Conservation (phyloP, 1,140 invertebrate genomes). For the Drosophila neocordata region DNA sequence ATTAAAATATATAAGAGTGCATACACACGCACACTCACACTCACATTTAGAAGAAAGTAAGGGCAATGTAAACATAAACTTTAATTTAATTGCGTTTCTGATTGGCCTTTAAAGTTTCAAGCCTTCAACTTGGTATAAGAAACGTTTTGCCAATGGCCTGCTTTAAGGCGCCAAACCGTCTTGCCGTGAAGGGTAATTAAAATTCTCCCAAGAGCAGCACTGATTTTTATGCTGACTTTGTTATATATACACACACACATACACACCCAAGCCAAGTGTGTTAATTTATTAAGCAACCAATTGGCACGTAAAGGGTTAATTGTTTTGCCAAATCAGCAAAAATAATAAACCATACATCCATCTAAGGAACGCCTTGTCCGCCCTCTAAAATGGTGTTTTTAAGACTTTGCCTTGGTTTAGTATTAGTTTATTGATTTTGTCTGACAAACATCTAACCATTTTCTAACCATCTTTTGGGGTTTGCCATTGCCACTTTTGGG, state of each 20-base stretch:
- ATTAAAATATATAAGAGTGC: not conserved
- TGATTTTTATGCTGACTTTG: conserved; percentile 48
- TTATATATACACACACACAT: conserved; percentile 27
- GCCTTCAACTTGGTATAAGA: not conserved
- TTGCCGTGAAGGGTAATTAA: conserved; percentile 38
- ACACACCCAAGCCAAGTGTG: conserved; percentile 15
- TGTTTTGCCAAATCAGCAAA: conserved; percentile 64
- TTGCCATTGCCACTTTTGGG: not conserved
- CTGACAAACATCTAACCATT: conserved; percentile 31
- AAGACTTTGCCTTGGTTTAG: not conserved
- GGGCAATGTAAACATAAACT: conserved; percentile 13
- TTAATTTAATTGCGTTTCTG: conserved; percentile 12
- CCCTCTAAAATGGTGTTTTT: no score
- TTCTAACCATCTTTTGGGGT: no score
- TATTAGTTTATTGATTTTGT: conserved; percentile 58
- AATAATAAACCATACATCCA: conserved; percentile 16
- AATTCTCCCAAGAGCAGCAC: conserved; percentile 20
- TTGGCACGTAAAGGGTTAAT: conserved; percentile 78
- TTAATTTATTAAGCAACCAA: conserved; percentile 68
- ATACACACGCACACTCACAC: not conserved
- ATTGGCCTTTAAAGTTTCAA: conserved; percentile 36
- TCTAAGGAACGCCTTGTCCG: not conserved
- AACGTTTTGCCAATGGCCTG: conserved; percentile 37
- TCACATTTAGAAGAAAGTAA: not conserved
- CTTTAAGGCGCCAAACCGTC: conserved; percentile 31